phyloP scores from a whole-genome alignment of 2,888 invertebrate species.

The Athalia rosae region DNA sequence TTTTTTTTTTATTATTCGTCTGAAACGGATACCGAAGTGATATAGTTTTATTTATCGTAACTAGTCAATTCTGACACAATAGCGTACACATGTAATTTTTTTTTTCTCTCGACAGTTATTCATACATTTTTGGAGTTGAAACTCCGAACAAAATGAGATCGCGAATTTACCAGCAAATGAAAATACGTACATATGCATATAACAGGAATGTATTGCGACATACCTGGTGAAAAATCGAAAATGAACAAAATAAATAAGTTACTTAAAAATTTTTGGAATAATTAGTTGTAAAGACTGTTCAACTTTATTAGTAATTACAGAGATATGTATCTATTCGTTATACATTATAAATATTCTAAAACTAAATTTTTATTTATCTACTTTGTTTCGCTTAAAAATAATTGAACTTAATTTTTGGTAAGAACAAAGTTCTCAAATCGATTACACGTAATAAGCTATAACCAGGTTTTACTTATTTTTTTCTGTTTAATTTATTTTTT shows the following conservation, averaged over 20 bases:
- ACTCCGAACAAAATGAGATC: neutral
- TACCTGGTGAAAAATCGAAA: too few relatives aligned
- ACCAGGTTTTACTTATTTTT: neutral
- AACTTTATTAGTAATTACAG: neutral
- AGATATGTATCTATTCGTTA: neutral
- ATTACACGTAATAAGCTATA: too few relatives aligned
- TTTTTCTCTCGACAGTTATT: too few relatives aligned
- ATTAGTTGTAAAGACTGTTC: too few relatives aligned
- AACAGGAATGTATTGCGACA: neutral
- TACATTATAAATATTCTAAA: neutral
- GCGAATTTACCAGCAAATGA: neutral
- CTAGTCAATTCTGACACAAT: neutral
- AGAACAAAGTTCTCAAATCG: too few relatives aligned
- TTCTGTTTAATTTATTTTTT: slow-evolving; percentile 1
- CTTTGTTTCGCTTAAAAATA: slow-evolving; percentile 23
- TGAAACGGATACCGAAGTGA: neutral
- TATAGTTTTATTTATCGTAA: neutral
- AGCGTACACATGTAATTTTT: neutral
- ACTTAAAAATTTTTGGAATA: too few relatives aligned
- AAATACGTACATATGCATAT: neutral
- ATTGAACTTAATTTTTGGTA: neutral
- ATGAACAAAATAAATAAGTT: too few relatives aligned
- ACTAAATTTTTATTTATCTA: slow-evolving; percentile 17
- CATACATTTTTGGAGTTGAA: too few relatives aligned
- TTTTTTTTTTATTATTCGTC: too few relatives aligned